Evolutionary conservation across 2,888 invertebrate genomes (phyloP).

Genomic region (Heliothis peltigera): DNA sequence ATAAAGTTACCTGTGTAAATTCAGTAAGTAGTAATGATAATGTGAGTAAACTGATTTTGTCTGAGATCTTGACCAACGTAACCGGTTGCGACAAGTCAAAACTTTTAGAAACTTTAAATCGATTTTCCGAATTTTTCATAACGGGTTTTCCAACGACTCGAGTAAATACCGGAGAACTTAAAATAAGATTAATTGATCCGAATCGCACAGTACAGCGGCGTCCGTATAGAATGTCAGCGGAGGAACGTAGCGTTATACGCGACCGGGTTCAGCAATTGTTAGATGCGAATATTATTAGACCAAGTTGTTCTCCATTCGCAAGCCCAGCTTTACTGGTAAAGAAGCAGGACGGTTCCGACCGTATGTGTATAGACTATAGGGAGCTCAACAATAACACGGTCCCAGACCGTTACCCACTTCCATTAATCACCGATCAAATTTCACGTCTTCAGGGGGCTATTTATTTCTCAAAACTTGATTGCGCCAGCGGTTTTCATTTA

Average conservation of each 20-base stretch:
- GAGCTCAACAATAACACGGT: slow-evolving; percentile 14
- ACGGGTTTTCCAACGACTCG: background rate
- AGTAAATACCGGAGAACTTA: background rate
- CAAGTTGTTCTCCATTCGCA: slow-evolving; percentile 31
- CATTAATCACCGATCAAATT: slow-evolving; percentile 1
- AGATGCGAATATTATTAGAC: slow-evolving; percentile 17
- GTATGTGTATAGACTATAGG: slow-evolving; percentile 3
- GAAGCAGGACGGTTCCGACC: slow-evolving; percentile 5
- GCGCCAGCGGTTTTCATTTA: background rate
- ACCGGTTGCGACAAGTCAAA: no score
- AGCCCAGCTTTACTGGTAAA: slow-evolving; percentile 17
- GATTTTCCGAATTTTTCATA: no score
- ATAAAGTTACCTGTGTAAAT: background rate
- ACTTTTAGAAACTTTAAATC: no score
- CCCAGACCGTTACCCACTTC: slow-evolving; percentile 4
- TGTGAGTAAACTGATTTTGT: no score
- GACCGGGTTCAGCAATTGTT: slow-evolving; percentile 19
- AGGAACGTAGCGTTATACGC: slow-evolving; percentile 8
- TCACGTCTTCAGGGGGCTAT: background rate
- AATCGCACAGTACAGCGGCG: background rate
- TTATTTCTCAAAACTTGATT: slow-evolving; percentile 1
- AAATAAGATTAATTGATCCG: slow-evolving; percentile 3
- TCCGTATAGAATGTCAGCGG: slow-evolving; percentile 1
- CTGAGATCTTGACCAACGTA: no score
- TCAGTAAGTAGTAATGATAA: no score